These are phyloP conservation scores for Amazona vittata DNA, from an alignment of 2,113 vertebrate species.

Conservation along the genomic window DNA sequence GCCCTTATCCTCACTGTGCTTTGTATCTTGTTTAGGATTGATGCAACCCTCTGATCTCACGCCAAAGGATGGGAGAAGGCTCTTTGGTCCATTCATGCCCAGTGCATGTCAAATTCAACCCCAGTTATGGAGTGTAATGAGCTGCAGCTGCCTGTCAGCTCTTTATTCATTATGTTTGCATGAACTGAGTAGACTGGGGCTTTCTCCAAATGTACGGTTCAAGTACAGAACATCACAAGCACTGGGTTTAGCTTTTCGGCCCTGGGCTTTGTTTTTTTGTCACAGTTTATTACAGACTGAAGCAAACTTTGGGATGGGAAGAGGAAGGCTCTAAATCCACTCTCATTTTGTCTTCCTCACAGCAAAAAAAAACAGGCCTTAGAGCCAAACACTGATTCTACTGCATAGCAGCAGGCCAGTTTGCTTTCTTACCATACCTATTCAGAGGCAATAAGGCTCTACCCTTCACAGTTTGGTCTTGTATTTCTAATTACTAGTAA, in stretches of 20 bases:
- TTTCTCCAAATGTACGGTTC: neutral
- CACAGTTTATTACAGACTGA: neutral
- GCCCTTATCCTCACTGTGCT: neutral
- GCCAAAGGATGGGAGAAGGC: rapidly evolving
- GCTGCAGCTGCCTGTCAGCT: neutral
- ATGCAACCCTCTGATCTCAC: rapidly evolving
- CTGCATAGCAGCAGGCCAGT: neutral
- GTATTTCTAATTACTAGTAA: neutral
- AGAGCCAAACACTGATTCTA: neutral
- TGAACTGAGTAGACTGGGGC: neutral
- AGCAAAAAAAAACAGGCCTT: neutral
- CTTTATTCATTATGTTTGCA: neutral
- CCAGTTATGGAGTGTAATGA: neutral
- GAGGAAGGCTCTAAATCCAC: neutral
- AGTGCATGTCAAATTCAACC: neutral
- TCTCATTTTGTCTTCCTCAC: neutral
- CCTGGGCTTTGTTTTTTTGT: neutral
- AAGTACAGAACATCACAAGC: neutral
- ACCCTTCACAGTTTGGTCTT: neutral
- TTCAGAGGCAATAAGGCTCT: neutral
- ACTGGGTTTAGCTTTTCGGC: neutral
- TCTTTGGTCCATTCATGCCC: neutral
- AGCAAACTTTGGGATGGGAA: neutral
- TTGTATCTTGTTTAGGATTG: neutral
- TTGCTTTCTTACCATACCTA: neutral